Conservation (phyloP, 2,888 invertebrate species). For the Sympetrum striolatum region DNA sequence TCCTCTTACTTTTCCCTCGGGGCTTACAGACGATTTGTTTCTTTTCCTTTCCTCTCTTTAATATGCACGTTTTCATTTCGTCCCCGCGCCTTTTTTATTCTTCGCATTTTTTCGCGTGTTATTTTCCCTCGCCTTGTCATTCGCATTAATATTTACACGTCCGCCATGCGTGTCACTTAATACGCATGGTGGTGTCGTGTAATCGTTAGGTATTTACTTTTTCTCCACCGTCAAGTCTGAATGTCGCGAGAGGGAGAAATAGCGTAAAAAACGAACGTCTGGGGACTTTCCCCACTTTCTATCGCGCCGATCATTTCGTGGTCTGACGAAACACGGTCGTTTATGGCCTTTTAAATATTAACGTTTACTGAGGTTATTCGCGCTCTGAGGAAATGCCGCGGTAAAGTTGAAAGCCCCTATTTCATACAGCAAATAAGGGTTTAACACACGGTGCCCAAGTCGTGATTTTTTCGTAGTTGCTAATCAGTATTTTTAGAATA, state of each 20-base stretch:
- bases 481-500: too few species aligned
- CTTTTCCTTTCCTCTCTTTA: neutral
- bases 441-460: too few species aligned
- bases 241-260: neutral
- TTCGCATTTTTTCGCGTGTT: neutral
- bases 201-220: neutral
- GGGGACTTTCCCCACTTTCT: neutral
- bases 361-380: too few species aligned
- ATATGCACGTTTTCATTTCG: neutral
- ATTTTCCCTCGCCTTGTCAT: neutral
- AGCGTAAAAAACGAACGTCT: neutral
- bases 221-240: neutral
- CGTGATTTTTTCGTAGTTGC: too few species aligned
- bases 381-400: too few species aligned
- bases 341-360: neutral
- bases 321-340: neutral
- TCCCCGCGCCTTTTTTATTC: neutral
- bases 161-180: neutral
- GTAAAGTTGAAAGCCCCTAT: too few species aligned
- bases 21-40: neutral
- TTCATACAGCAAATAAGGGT: too few species aligned
- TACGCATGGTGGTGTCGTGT: neutral
- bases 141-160: neutral
- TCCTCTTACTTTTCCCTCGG: neutral
- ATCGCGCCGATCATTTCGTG: neutral